Evolutionary conservation across 35 echinoderm and acorn worm genomes (phyloP).

Genomic region (Anneissia japonica): DNA sequence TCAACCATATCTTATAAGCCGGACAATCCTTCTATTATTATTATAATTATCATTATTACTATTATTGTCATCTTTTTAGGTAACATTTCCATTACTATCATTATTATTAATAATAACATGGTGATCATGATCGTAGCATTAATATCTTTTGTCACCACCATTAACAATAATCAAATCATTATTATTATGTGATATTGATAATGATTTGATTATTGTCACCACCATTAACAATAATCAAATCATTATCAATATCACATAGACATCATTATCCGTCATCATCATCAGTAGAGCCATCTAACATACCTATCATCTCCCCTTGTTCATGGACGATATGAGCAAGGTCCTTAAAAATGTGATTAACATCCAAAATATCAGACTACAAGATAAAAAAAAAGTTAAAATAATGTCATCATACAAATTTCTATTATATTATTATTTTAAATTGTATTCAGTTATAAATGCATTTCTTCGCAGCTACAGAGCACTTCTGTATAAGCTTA

Average conservation of each 20-base stretch:
- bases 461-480: too few species aligned
- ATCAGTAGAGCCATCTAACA: not conserved
- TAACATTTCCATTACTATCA: too few species aligned
- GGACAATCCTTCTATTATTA: too few species aligned
- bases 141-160: too few species aligned
- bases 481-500: too few species aligned
- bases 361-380: slow-evolving; percentile 92
- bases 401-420: not conserved
- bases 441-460: too few species aligned
- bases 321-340: slow-evolving; percentile 93
- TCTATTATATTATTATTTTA: too few species aligned
- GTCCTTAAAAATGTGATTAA: slow-evolving; percentile 97
- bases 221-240: not conserved
- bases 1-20: too few species aligned
- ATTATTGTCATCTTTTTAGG: too few species aligned
- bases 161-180: not conserved
- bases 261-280: not conserved
- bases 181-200: not conserved
- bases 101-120: too few species aligned
- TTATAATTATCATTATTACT: too few species aligned
- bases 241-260: not conserved
- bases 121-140: too few species aligned
- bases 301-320: slow-evolving; percentile 98
- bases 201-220: not conserved
- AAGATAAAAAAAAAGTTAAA: slow-evolving; percentile 17